Evolutionary conservation across 2,113 vertebrate species (phyloP).

Genomic region (Apistogramma diplotaenia): DNA sequence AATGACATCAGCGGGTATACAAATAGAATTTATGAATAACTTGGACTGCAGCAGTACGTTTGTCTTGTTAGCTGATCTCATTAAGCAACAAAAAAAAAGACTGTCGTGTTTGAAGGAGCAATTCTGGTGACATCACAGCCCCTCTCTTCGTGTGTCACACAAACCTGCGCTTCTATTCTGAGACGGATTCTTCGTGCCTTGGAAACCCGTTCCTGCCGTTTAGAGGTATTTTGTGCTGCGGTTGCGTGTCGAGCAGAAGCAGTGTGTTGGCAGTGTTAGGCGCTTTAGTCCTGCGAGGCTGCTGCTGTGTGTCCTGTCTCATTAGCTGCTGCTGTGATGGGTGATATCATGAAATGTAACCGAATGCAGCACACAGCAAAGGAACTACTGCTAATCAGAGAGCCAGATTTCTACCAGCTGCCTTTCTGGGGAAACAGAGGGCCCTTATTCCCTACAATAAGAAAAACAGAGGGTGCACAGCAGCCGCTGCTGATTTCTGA

Average conservation of each 20-base stretch:
- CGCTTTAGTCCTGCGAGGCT: constrained; percentile 27
- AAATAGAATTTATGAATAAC: constrained; percentile 37
- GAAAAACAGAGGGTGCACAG: constrained; percentile 41
- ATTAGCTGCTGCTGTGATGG: constrained; percentile 63
- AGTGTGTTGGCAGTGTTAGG: background rate
- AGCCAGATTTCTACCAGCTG: constrained; percentile 75
- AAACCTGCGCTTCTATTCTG: background rate
- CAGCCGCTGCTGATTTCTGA: constrained; percentile 54
- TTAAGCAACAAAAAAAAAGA: constrained; percentile 41
- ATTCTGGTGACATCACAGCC: constrained; percentile 35
- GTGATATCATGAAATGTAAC: constrained; percentile 70
- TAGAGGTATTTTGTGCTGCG: constrained; percentile 12
- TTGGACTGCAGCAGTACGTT: constrained; percentile 7
- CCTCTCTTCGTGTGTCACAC: background rate
- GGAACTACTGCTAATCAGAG: constrained; percentile 65
- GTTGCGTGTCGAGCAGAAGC: background rate
- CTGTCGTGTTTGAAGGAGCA: constrained; percentile 38
- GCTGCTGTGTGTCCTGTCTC: constrained; percentile 66
- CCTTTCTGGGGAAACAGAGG: constrained; percentile 66
- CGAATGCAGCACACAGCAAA: constrained; percentile 46
- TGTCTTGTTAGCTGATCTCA: constrained; percentile 26
- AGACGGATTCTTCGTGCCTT: background rate
- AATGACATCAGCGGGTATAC: constrained; percentile 40
- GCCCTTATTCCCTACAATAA: constrained; percentile 69
- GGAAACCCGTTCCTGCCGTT: background rate